Evolutionary conservation across 2,797 vertebrate species (phyloP).

Genomic region (Centropyge bicolor): DNA sequence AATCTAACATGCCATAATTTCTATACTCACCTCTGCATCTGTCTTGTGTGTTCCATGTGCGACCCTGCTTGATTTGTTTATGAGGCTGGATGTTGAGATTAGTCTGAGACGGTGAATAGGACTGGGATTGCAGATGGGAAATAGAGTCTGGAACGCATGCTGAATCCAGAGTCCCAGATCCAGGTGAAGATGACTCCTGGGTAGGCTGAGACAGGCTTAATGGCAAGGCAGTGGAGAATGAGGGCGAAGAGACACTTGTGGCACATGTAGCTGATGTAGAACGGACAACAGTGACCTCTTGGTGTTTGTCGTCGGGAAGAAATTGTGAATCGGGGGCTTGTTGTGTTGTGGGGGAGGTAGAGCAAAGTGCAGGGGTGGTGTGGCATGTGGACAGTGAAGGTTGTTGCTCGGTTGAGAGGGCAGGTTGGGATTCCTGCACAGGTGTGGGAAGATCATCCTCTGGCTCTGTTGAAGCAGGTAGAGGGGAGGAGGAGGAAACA

Average conservation of each 20-base stretch:
- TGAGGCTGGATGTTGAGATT: slow-evolving; percentile 54
- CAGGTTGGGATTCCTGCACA: slow-evolving; percentile 85
- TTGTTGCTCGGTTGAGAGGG: slow-evolving; percentile 50
- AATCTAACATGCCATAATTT: neutral
- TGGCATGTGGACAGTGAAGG: slow-evolving; percentile 35
- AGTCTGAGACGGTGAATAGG: slow-evolving; percentile 32
- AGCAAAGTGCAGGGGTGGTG: slow-evolving; percentile 35
- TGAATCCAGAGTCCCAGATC: slow-evolving; percentile 43
- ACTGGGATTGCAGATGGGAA: slow-evolving; percentile 42
- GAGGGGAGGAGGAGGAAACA: slow-evolving; percentile 57
- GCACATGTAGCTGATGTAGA: slow-evolving; percentile 55
- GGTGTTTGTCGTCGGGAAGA: slow-evolving; percentile 42
- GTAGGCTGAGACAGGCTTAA: slow-evolving; percentile 74
- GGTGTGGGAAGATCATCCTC: slow-evolving; percentile 81
- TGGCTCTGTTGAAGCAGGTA: slow-evolving; percentile 61
- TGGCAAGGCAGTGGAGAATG: slow-evolving; percentile 43
- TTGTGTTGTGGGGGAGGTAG: slow-evolving; percentile 35
- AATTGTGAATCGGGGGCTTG: slow-evolving; percentile 41
- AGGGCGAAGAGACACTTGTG: slow-evolving; percentile 61
- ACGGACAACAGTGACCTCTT: slow-evolving; percentile 47
- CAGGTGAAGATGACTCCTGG: slow-evolving; percentile 71
- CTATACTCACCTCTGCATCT: slow-evolving; percentile 75
- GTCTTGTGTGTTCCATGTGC: slow-evolving; percentile 64
- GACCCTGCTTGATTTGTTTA: slow-evolving; percentile 65
- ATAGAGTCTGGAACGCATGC: slow-evolving; percentile 60